These are phyloP conservation scores for Cettia cetti DNA, from an alignment of 2,113 vertebrate genomes.

Conservation along the genomic window DNA sequence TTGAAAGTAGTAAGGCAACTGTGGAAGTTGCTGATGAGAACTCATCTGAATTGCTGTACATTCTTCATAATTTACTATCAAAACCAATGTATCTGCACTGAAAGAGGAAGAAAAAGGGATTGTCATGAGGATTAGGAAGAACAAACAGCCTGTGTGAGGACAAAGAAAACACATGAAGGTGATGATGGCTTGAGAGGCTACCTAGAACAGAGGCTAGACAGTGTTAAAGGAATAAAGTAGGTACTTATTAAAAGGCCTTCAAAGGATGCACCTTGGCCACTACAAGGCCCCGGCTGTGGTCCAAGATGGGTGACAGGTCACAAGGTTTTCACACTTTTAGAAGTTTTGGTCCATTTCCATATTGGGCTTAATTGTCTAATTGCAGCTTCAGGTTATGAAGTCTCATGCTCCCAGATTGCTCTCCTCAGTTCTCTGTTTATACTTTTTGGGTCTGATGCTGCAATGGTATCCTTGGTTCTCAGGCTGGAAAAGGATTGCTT, in stretches of 20 bases:
- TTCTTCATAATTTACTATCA: not conserved
- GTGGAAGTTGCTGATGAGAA: not conserved
- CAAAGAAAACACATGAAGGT: not conserved
- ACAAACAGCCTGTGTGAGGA: not conserved
- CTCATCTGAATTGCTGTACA: not conserved
- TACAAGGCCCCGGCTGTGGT: not conserved
- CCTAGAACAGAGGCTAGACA: not conserved
- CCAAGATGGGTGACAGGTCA: rapidly evolving
- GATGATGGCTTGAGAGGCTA: too few species aligned
- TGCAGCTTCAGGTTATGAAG: not conserved
- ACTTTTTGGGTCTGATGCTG: not conserved
- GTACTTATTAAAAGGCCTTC: not conserved
- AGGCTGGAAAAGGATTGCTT: not conserved
- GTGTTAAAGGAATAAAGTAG: not conserved
- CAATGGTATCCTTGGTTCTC: rapidly evolving
- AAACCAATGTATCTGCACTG: not conserved
- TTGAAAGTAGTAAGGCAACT: not conserved
- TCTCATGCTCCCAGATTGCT: not conserved
- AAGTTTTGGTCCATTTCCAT: not conserved
- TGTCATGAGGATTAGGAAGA: not conserved
- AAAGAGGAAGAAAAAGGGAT: not conserved
- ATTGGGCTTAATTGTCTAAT: not conserved
- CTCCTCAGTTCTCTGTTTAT: not conserved
- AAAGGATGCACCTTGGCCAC: not conserved
- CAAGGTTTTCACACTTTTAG: rapidly evolving